Base-by-base conservation (phyloP, 2,888 invertebrate species). In the Quadroppia sp. region DNA sequence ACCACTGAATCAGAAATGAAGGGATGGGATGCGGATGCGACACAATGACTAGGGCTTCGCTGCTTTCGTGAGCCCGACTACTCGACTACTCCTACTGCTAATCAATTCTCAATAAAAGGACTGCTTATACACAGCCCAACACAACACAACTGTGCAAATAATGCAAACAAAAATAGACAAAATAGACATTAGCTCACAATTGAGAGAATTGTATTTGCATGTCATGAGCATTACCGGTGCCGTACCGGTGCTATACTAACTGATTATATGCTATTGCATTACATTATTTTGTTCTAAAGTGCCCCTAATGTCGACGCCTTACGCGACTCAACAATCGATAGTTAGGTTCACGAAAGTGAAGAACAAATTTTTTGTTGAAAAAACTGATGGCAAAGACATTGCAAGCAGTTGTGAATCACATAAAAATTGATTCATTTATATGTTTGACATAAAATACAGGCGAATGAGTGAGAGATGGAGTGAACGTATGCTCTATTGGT, bases 11-110 rank as follows among this genome's bases (percentile, higher is more conserved):
- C 67, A 67, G 67, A 67, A 67, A 67, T 67, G 64, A 67, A 67
- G 67, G 67, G 67, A 67, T 67, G 67, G 67, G 36, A 42, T 67
- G 67, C 67, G 67, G 67, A 67, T 67, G 67, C 67, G 23, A 42
- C 67, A n/a, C 32, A 67, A 67, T 67, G 67, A 67, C 40, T 67
- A 67, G n/a, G 67, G 67, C 67, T 67, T 67, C 67, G 67, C 67
- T 67, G 67, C 67, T 67, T 67, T 67, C 67, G 67, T 67, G 67
- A 67, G 40, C 40, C 42, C 11, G 67, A n/a, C 67, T 67, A 67
- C 67, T 67, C 11, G 67, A n/a, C 67, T 67, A 67, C 67, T 67
- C 67, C 67, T 67, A 67, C 67, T 67, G 67, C 67, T 67, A 67
- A 67, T 67, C 67, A 67, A 67, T 67, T 67, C 42, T 42, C 67